phyloP scores from a whole-genome alignment of 1,140 invertebrate species.

The Metaphire vulgaris region DNA sequence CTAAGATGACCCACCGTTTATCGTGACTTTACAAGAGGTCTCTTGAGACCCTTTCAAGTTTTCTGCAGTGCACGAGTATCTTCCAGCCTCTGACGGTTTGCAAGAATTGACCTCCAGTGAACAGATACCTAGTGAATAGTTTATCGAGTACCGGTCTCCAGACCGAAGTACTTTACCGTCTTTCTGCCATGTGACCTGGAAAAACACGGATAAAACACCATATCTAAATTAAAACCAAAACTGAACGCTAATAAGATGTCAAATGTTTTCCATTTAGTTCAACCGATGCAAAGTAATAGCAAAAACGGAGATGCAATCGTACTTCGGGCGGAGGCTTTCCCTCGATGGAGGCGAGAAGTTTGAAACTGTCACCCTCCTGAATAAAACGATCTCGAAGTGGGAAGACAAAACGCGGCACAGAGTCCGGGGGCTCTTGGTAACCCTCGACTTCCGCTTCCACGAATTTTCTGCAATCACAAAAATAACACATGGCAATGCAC shows the following conservation, averaged over 20 bases:
- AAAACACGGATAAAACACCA: not conserved
- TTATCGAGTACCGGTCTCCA: slow-evolving; percentile 59
- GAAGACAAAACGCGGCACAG: slow-evolving; percentile 87
- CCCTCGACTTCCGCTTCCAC: not conserved
- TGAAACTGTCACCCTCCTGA: slow-evolving; percentile 68
- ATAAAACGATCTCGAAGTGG: slow-evolving; percentile 92
- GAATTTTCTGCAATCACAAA: not conserved
- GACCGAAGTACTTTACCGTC: slow-evolving; percentile 81
- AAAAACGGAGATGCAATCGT: slow-evolving; percentile 40
- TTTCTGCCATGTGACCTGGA: slow-evolving; percentile 76
- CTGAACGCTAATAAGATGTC: not conserved
- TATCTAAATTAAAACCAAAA: not conserved
- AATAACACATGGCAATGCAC: not conserved
- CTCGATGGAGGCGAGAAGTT: slow-evolving; percentile 87
- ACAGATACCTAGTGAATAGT: slow-evolving; percentile 78
- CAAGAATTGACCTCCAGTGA: slow-evolving; percentile 88
- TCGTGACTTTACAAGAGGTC: slow-evolving; percentile 88
- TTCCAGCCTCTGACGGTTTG: slow-evolving; percentile 86
- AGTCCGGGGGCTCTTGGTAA: slow-evolving; percentile 29
- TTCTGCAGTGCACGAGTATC: slow-evolving; percentile 84
- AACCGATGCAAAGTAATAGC: not conserved
- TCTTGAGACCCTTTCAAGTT: slow-evolving; percentile 88
- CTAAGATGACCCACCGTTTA: slow-evolving; percentile 68
- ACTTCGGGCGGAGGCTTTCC: slow-evolving; percentile 89
- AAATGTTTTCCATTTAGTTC: not conserved